phyloP scores from a whole-genome alignment of 2,888 invertebrate species.

The Leptinotarsa peninsularis region DNA sequence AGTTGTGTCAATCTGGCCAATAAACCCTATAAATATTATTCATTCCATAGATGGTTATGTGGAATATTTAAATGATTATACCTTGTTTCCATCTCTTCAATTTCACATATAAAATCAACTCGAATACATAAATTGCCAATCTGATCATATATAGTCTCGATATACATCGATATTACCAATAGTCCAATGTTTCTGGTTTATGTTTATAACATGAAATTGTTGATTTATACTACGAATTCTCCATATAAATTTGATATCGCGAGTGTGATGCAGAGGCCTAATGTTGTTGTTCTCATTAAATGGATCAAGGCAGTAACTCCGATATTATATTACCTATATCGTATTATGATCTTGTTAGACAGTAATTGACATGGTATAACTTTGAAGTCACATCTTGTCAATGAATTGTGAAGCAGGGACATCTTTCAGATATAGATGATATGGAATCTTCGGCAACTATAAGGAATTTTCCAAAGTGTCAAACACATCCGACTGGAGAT shows the following conservation, averaged over 20 bases:
- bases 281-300: constrained; percentile 10
- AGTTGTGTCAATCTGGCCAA: constrained; percentile 19
- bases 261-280: constrained; percentile 6
- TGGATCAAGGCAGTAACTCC: not conserved
- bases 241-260: constrained; percentile 19
- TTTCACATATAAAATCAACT: constrained; percentile 46
- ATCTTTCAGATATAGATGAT: too few species aligned
- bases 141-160: constrained; percentile 38
- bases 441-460: too few species aligned
- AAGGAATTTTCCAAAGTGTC: too few species aligned
- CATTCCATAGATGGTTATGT: constrained; percentile 39
- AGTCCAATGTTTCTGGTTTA: constrained; percentile 30
- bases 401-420: too few species aligned
- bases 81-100: constrained; percentile 39
- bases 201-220: constrained; percentile 33
- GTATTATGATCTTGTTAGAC: not conserved
- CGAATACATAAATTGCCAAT: constrained; percentile 43
- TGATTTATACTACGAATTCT: constrained; percentile 19
- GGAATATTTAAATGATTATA: constrained; percentile 40
- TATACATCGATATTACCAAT: constrained; percentile 39
- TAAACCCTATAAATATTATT: constrained; percentile 23
- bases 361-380: not conserved
- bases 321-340: not conserved
- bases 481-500: too few species aligned
- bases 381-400: too few species aligned